Base-by-base conservation (phyloP, 1,140 invertebrate species). In the Scylla paramamosain region DNA sequence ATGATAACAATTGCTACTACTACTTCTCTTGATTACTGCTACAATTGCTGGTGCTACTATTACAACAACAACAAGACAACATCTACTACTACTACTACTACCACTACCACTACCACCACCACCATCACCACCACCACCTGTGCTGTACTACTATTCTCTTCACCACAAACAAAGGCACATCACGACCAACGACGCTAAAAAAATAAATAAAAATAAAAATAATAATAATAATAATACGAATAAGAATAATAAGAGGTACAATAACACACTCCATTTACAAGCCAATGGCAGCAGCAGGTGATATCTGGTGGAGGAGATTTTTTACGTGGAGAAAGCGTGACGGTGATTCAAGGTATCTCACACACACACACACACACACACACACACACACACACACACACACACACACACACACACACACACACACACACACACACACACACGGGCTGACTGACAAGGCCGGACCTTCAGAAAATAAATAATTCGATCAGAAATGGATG, bases 351-450 rank as follows among this genome's bases (percentile, higher is more conserved):
- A 20, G 48, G 48, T 28, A 16, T 0, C 29, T 4, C 45, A 52
- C 89, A 52, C 89, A 91, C 45, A 91, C 89, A 91, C 89, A 91
- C 45, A 2, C 89, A 52, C 89, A 52, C 89, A 91, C 89, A 91
- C 89, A 91, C 90, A 91, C 90, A 91, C 90, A 91, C 90, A 91
- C 90, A 91, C 90, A 91, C 90, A 91, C 90, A 91, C 90, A 91
- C 90, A 91, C 90, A 91, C 90, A 91, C 90, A 91, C 48, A 91
- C 90, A 91, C 90, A 91, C 90, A 91, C 90, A 91, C 90, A 52
- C 48, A 28, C 46, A 91, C 45, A 67, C 48, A 52, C 52, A 59
- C 86, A 45, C 86, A 32, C 86, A 45, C 86, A 32, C 86, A 45
- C 86, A 32, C 86, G 16, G 12, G 16, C 52, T 1, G 12, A 77